Evolutionary conservation across 2,888 invertebrate species (phyloP).

Genomic region (Entomobrya multifasciata): DNA sequence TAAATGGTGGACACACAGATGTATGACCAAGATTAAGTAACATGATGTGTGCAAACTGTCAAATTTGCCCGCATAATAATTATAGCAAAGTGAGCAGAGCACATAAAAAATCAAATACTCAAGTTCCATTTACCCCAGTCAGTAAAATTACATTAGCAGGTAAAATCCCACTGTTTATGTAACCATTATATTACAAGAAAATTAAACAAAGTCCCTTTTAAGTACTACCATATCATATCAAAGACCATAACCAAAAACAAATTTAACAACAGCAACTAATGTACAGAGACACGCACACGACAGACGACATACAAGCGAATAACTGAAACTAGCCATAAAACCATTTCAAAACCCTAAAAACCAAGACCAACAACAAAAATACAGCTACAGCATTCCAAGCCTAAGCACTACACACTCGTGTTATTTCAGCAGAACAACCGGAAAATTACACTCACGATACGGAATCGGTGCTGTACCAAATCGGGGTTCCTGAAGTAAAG

Average conservation of each 20-base stretch:
- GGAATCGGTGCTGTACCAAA: constrained; percentile 93
- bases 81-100: neutral
- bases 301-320: neutral
- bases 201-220: constrained; percentile 6
- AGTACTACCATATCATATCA: neutral
- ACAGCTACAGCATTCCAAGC: neutral
- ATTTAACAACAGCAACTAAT: constrained; percentile 46
- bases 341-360: neutral
- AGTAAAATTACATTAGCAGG: constrained; percentile 30
- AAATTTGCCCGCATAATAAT: constrained; percentile 39
- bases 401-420: constrained; percentile 35
- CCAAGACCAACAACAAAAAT: constrained; percentile 11
- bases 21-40: neutral
- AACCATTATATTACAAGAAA: neutral
- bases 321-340: constrained; percentile 26
- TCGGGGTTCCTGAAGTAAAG: constrained; percentile 93
- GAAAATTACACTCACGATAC: constrained; percentile 82
- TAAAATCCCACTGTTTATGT: neutral
- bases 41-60: constrained; percentile 45
- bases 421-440: constrained; percentile 61
- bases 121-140: constrained; percentile 29
- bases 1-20: neutral
- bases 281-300: constrained; percentile 66
- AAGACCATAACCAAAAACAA: constrained; percentile 5
- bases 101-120: constrained; percentile 21